Evolutionary conservation across 2,797 vertebrate genomes (phyloP).

Genomic region (Anniella stebbinsi): DNA sequence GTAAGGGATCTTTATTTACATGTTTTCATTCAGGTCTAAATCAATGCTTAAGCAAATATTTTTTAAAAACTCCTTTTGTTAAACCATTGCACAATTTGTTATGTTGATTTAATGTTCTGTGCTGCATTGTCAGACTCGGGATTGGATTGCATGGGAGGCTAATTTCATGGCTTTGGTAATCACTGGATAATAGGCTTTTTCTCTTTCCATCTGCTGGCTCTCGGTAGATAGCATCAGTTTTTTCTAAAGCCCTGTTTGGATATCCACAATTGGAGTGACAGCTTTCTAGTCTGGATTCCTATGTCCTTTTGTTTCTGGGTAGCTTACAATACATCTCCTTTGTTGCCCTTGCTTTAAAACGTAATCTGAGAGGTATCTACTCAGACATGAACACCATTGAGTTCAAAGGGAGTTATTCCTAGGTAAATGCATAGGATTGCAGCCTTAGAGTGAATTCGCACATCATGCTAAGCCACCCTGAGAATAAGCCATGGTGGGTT

Average conservation of each 20-base stretch:
- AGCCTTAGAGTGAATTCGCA: background rate
- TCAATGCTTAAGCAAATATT: background rate
- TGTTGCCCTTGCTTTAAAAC: background rate
- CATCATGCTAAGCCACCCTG: too few relatives aligned
- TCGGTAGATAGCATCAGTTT: background rate
- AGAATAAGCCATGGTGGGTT: too few relatives aligned
- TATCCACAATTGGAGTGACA: background rate
- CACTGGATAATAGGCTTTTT: background rate
- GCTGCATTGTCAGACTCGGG: background rate
- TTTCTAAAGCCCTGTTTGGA: background rate
- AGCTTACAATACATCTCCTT: background rate
- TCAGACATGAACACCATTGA: background rate
- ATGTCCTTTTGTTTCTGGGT: background rate
- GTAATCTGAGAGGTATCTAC: background rate
- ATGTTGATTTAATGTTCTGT: background rate
- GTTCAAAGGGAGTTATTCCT: background rate
- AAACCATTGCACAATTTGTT: background rate
- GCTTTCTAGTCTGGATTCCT: background rate
- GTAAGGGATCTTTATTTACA: constrained; percentile 74
- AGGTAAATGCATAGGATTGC: background rate
- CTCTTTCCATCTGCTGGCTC: background rate
- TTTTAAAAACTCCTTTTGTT: background rate
- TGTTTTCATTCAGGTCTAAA: background rate
- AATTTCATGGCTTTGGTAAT: background rate
- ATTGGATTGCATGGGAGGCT: background rate